Evolutionary conservation across 2,888 invertebrate species (phyloP).

Genomic region (Syrista parreyssii): DNA sequence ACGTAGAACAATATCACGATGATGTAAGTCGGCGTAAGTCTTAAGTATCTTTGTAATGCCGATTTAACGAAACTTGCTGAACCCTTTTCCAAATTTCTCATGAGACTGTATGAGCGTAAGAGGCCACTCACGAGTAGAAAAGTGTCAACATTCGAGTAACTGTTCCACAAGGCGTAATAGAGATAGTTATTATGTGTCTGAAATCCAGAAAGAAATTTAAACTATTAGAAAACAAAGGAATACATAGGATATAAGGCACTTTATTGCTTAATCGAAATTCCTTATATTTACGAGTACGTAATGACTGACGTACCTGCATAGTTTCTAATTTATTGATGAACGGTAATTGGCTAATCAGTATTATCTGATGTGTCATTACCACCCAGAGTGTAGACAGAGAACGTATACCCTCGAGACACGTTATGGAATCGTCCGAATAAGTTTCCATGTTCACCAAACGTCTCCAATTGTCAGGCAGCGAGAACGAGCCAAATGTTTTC

Average conservation of each 20-base stretch:
- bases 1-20: constrained; percentile 77
- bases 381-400: constrained; percentile 26
- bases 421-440: constrained; percentile 23
- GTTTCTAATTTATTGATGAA: constrained; percentile 23
- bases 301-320: constrained; percentile 14
- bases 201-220: not conserved
- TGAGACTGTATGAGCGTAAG: constrained; percentile 72
- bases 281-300: not conserved
- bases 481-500: constrained; percentile 14
- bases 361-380: constrained; percentile 31
- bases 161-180: constrained; percentile 21
- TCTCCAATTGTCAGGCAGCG: constrained; percentile 23
- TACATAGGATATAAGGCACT: not conserved
- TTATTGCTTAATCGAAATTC: not conserved
- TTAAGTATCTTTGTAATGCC: constrained; percentile 54
- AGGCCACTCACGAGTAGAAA: constrained; percentile 77
- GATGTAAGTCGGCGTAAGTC: constrained; percentile 78
- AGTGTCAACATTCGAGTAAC: constrained; percentile 69
- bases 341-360: constrained; percentile 21
- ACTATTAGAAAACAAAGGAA: not conserved
- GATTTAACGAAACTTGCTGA: constrained; percentile 9
- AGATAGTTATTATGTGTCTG: constrained; percentile 18
- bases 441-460: constrained; percentile 18
- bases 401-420: constrained; percentile 29
- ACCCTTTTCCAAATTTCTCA: constrained; percentile 74